Percentiles rank a stretch among this genome's conserved stretches.
Conservation (phyloP, 1,140 invertebrate species). For the Wiebesia pumilae region DNA sequence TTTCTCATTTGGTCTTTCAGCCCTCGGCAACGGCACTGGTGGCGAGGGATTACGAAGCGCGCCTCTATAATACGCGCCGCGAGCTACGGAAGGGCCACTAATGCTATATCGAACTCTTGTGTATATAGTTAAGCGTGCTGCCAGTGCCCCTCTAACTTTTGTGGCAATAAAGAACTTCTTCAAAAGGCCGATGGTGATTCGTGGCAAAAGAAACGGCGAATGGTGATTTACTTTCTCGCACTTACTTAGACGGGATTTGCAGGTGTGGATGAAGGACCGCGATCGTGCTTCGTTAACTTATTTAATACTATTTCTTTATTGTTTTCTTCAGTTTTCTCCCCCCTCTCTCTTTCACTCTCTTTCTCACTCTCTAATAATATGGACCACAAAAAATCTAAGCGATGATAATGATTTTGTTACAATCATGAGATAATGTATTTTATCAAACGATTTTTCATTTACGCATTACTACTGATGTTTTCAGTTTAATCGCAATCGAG, state of each 20-base stretch:
- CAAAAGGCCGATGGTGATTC: conserved; percentile 4
- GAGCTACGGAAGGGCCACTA: not conserved
- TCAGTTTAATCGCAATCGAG: too few relatives aligned
- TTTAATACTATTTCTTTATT: too few relatives aligned
- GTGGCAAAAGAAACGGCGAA: not conserved
- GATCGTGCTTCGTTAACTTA: too few relatives aligned
- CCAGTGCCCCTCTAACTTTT: not conserved
- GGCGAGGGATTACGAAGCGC: conserved; percentile 64
- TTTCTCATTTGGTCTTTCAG: conserved; percentile 72
- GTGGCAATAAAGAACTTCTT: conserved; percentile 32
- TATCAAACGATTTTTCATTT: too few relatives aligned
- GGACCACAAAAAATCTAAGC: too few relatives aligned
- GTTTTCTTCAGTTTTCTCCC: too few relatives aligned
- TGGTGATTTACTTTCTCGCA: conserved; percentile 3
- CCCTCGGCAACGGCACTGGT: conserved; percentile 41
- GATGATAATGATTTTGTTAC: too few relatives aligned
- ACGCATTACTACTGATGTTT: too few relatives aligned
- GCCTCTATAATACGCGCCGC: conserved; percentile 7
- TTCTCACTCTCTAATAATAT: too few relatives aligned
- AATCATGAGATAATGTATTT: too few relatives aligned
- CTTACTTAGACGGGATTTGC: not conserved
- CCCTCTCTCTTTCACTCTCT: too few relatives aligned
- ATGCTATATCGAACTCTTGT: not conserved
- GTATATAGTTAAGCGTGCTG: not conserved
- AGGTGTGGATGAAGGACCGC: too few relatives aligned